Conservation (phyloP, 2,113 vertebrate genomes). For the Istiophorus platypterus region DNA sequence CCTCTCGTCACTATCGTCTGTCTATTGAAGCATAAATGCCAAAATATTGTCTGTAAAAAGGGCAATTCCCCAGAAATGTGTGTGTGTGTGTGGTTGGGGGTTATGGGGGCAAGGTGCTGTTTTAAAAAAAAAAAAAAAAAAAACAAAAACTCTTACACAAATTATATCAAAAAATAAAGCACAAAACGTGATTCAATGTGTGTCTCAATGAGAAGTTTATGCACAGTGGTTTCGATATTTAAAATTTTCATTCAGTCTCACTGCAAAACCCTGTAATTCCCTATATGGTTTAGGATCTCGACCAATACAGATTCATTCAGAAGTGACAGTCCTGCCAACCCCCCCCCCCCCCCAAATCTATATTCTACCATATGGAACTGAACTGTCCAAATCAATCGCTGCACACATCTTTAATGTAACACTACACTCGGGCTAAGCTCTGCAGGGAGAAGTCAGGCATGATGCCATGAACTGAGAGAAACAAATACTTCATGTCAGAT, state of each 20-base stretch:
- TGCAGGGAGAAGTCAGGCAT: background rate
- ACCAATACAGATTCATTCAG: no score
- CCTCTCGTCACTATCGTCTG: background rate
- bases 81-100: no score
- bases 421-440: background rate
- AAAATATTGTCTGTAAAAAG: conserved; percentile 9
- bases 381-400: background rate
- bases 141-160: no score
- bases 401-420: background rate
- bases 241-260: no score
- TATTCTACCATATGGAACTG: no score
- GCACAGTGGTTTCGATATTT: background rate
- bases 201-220: no score
- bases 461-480: background rate
- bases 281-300: no score
- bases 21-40: conserved; percentile 54
- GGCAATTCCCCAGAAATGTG: background rate
- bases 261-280: no score
- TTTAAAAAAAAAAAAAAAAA: background rate
- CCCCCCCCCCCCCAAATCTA: no score
- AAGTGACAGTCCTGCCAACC: no score
- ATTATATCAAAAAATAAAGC: no score
- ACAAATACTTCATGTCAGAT: background rate
- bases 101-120: background rate
- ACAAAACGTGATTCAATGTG: no score